These are phyloP conservation scores for Clivina fossor DNA, from an alignment of 2,888 invertebrate genomes.

Conservation along the genomic window DNA sequence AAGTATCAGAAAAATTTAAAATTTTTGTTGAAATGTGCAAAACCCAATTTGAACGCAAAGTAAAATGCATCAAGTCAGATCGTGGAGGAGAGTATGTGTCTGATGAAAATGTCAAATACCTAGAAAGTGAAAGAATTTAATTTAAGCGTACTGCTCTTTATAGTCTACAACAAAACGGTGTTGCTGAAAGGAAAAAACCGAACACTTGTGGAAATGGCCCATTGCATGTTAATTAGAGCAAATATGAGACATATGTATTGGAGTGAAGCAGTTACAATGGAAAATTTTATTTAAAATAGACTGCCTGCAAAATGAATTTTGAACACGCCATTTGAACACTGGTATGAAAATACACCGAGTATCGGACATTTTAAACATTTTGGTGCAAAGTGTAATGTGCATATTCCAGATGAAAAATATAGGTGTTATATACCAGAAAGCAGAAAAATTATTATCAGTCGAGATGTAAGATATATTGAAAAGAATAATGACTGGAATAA, in stretches of 20 bases:
- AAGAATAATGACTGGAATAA: too few relatives aligned
- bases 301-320: too few relatives aligned
- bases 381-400: too few relatives aligned
- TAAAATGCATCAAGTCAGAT: conserved; percentile 39
- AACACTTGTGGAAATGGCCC: conserved; percentile 38
- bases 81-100: conserved; percentile 42
- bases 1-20: conserved; percentile 36
- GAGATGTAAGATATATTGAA: too few relatives aligned
- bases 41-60: conserved; percentile 36
- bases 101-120: conserved; percentile 33
- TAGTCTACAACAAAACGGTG: conserved; percentile 42
- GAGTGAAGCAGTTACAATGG: conserved; percentile 28
- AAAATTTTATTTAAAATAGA: conserved; percentile 28
- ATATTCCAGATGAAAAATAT: too few relatives aligned
- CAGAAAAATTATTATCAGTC: too few relatives aligned
- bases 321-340: too few relatives aligned
- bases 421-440: too few relatives aligned
- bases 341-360: too few relatives aligned
- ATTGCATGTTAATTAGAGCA: conserved; percentile 28
- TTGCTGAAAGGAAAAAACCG: conserved; percentile 40
- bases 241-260: conserved; percentile 20
- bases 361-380: too few relatives aligned
- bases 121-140: conserved; percentile 41
- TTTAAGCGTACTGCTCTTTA: conserved; percentile 37
- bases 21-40: conserved; percentile 35